Evolutionary conservation across 2,888 invertebrate species (phyloP).

Genomic region (Diplazon laetatorius): DNA sequence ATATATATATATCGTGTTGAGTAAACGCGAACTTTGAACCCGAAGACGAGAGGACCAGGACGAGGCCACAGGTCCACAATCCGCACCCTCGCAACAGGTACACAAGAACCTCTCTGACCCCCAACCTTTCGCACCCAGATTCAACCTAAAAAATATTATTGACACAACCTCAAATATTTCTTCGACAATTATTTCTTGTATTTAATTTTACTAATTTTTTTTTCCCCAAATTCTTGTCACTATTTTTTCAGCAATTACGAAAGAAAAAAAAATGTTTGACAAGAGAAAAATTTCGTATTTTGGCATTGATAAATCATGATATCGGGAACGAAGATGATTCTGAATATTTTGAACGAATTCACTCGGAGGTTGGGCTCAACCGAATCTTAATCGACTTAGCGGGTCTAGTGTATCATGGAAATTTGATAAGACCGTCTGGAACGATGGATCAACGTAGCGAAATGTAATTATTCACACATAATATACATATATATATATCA

Average conservation of each 20-base stretch:
- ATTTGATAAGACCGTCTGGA: slow-evolving; percentile 25
- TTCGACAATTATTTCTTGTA: no score
- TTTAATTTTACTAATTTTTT: no score
- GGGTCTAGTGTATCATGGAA: not conserved
- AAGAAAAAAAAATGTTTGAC: no score
- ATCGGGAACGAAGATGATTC: slow-evolving; percentile 5
- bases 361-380: not conserved
- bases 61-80: slow-evolving; percentile 20
- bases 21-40: slow-evolving; percentile 31
- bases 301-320: no score
- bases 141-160: not conserved
- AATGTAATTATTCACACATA: not conserved
- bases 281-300: no score
- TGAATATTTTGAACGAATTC: slow-evolving; percentile 5
- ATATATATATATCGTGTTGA: not conserved
- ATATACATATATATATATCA: not conserved
- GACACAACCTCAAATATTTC: not conserved
- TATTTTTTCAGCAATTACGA: no score
- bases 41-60: slow-evolving; percentile 12
- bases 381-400: slow-evolving; percentile 6
- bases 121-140: slow-evolving; percentile 22
- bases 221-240: not conserved
- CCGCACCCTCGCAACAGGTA: slow-evolving; percentile 58
- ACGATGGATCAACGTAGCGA: not conserved
- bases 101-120: slow-evolving; percentile 44